These are phyloP conservation scores for Pungitius pungitius DNA, from an alignment of 2,113 vertebrate genomes.

Conservation along the genomic window DNA sequence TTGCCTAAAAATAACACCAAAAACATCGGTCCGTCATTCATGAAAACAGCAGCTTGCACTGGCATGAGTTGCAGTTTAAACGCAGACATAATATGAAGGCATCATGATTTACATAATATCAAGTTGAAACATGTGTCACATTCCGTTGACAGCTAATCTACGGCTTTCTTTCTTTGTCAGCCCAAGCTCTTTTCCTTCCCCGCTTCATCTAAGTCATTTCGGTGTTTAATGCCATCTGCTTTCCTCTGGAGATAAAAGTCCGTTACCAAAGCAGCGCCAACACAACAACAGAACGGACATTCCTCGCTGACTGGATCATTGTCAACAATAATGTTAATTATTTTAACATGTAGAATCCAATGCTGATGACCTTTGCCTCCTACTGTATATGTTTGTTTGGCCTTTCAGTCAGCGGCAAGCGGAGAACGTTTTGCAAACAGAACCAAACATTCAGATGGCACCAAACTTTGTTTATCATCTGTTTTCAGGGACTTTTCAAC, in stretches of 20 bases:
- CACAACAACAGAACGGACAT: conserved; percentile 21
- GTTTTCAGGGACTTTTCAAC: conserved; percentile 9
- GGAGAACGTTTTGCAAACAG: conserved; percentile 10
- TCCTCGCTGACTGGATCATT: conserved; percentile 15
- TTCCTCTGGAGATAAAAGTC: conserved; percentile 16
- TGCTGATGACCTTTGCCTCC: background rate
- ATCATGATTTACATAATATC: background rate
- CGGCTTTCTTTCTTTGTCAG: background rate
- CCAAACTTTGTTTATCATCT: conserved; percentile 28
- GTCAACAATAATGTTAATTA: conserved; percentile 5
- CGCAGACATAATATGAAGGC: background rate
- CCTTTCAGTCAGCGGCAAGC: background rate
- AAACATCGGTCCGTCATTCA: conserved; percentile 44
- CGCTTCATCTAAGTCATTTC: background rate
- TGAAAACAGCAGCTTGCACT: conserved; percentile 42
- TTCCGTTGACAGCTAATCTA: background rate
- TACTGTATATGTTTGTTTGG: conserved; percentile 8
- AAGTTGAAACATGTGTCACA: background rate
- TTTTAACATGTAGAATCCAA: conserved; percentile 23
- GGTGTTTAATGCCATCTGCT: conserved; percentile 6
- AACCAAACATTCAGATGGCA: conserved; percentile 12
- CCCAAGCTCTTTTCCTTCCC: conserved; percentile 2
- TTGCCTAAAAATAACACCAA: conserved; percentile 27
- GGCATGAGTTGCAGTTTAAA: background rate
- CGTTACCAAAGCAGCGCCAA: background rate